Base-by-base conservation (phyloP, 1,140 invertebrate species). In the Lycorma delicatula region DNA sequence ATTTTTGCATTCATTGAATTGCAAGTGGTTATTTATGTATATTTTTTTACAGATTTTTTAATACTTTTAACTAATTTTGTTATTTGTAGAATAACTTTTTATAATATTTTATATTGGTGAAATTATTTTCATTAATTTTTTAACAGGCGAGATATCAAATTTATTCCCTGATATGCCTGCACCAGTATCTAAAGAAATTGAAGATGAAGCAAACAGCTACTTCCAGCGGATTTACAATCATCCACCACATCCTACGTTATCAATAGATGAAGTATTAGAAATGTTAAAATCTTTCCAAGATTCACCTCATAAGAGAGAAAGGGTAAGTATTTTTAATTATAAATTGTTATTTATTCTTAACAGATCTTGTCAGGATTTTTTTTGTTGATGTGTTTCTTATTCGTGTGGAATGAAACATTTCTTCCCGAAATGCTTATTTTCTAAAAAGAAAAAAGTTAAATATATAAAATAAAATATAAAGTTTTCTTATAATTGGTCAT, bases 171-270 rank as follows among this genome's bases (percentile, higher is more conserved):
- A 91, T 59, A 81, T 87, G 56, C 74, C 80, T 56, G 79, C 81
- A 62, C 82, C 82, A 54, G 85, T 97, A 9, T 86, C 90, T 0
- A 95, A 96, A 71, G 95, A 98, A 68, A 91, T 98, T 13, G 95
- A 98, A 73, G 94, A 98, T 71, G 95, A 98, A 76, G 95, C 95
- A 0, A 98, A 98, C 70, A 87, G 91, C 34, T 98, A 97, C 67
- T 98, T 99, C 70, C 93, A 98, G 71, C 80, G 92, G 58, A 98
- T 99, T 65, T 98, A 98, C 74, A 98, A 97, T 74, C 93, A 96
- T 76, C 91, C 93, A 5, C 91, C 93, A 0, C 87, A 93, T 75
- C 90, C 91, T 0, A 93, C 89, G 1, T 75, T 96, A 36, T 89
- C 91, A 0, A 95, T 93, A 54, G 89, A 94, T 64, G 91, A 96